phyloP scores from a whole-genome alignment of 1,140 invertebrate species.

The Oscheius sp. region DNA sequence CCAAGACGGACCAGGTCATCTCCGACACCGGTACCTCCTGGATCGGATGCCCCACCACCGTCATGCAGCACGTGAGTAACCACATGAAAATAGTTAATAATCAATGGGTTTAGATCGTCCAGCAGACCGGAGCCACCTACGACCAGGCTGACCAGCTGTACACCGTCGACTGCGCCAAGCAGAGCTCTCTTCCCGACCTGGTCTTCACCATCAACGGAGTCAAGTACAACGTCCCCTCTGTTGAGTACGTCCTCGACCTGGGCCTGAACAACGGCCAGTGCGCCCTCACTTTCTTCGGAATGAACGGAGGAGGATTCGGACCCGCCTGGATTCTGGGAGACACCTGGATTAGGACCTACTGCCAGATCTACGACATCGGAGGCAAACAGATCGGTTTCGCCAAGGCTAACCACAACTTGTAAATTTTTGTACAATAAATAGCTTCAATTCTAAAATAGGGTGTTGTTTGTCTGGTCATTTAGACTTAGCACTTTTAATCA shows the following conservation, averaged over 20 bases:
- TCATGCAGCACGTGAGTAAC: constrained; percentile 18
- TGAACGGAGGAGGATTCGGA: constrained; percentile 35
- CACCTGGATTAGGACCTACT: constrained; percentile 51
- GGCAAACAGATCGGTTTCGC: constrained; percentile 43
- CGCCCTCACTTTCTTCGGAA: constrained; percentile 30
- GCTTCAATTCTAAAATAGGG: neutral
- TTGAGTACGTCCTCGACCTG: constrained; percentile 48
- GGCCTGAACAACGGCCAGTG: constrained; percentile 30
- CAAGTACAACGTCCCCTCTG: constrained; percentile 38
- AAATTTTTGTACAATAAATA: neutral
- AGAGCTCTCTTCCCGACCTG: constrained; percentile 34
- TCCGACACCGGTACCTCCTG: constrained; percentile 51
- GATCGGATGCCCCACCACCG: constrained; percentile 34
- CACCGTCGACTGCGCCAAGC: constrained; percentile 40
- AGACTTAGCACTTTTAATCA: neutral
- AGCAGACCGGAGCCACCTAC: constrained; percentile 39
- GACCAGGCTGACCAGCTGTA: constrained; percentile 38
- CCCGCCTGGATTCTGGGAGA: constrained; percentile 46
- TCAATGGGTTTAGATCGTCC: no score
- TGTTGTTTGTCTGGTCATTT: neutral
- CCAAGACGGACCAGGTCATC: constrained; percentile 42
- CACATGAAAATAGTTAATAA: no score
- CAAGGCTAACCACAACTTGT: constrained; percentile 32
- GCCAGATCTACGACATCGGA: constrained; percentile 47
- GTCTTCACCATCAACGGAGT: constrained; percentile 43